Percentiles rank a stretch among this genome's conserved stretches.
These are phyloP conservation scores for Heloderma charlesbogerti DNA, from an alignment of 2,113 vertebrate species.

Conservation along the genomic window DNA sequence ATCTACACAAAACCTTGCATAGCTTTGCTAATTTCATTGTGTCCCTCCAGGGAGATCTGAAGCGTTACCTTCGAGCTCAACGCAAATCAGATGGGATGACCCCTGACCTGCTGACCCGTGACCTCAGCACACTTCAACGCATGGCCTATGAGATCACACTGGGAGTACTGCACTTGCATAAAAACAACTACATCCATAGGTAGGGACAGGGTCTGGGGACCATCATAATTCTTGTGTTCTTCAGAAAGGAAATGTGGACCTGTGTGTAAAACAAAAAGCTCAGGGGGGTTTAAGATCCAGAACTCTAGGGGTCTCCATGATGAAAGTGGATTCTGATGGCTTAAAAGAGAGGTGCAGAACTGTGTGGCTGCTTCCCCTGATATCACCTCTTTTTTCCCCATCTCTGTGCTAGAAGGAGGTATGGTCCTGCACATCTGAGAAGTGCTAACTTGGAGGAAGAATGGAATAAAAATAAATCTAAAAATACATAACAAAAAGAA, in stretches of 20 bases:
- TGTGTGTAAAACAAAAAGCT: background rate
- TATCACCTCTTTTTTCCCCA: too few species aligned
- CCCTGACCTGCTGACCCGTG: slow-evolving; percentile 87
- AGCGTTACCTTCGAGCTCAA: slow-evolving; percentile 90
- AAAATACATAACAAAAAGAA: background rate
- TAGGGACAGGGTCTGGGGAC: slow-evolving; percentile 38
- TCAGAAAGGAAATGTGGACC: background rate
- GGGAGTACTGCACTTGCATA: slow-evolving; percentile 90
- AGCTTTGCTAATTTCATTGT: background rate
- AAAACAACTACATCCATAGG: slow-evolving; percentile 94
- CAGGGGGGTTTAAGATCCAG: background rate
- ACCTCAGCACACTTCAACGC: slow-evolving; percentile 89
- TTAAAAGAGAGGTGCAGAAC: background rate
- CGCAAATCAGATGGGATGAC: slow-evolving; percentile 89
- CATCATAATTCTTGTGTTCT: background rate
- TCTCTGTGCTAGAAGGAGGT: too few species aligned
- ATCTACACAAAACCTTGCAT: background rate
- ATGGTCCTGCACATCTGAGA: background rate
- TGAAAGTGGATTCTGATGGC: background rate
- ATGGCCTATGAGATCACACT: slow-evolving; percentile 93
- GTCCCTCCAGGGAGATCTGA: slow-evolving; percentile 86
- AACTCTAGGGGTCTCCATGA: background rate
- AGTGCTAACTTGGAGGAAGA: background rate
- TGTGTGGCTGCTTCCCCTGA: too few species aligned
- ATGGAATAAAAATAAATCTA: background rate